phyloP scores from a whole-genome alignment of 2,888 invertebrate genomes.

The Euplexia lucipara region DNA sequence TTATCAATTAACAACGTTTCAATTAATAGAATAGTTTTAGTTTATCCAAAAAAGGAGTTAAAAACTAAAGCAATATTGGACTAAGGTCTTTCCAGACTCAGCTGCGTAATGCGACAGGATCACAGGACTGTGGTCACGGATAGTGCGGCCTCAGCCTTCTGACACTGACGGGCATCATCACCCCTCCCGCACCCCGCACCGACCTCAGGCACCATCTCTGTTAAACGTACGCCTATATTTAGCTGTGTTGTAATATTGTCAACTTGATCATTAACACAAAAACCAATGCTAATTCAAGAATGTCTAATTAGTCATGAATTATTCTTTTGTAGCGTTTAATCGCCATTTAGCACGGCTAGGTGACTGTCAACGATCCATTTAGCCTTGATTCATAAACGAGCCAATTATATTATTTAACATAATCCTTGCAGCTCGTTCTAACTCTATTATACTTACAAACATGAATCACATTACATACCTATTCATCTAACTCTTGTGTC shows the following conservation, averaged over 20 bases:
- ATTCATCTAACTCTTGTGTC: slow-evolving; percentile 47
- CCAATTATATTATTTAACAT: slow-evolving; percentile 50
- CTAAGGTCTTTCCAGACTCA: too few relatives aligned
- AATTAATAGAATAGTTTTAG: too few relatives aligned
- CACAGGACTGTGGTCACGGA: too few relatives aligned
- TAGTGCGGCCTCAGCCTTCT: too few relatives aligned
- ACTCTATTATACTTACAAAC: slow-evolving; percentile 49
- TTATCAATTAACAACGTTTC: too few relatives aligned
- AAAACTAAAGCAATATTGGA: too few relatives aligned
- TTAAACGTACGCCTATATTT: too few relatives aligned
- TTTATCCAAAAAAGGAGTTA: too few relatives aligned
- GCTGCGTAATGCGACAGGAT: too few relatives aligned
- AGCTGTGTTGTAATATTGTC: background rate
- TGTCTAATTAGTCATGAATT: background rate
- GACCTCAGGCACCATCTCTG: too few relatives aligned
- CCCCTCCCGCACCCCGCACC: too few relatives aligned
- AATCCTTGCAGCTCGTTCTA: slow-evolving; percentile 36
- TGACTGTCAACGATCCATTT: slow-evolving; percentile 30
- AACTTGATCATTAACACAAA: background rate
- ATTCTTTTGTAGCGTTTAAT: slow-evolving; percentile 31
- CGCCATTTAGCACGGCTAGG: background rate
- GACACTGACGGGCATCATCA: too few relatives aligned
- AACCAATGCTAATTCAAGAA: background rate
- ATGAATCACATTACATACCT: slow-evolving; percentile 51
- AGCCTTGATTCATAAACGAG: slow-evolving; percentile 48